phyloP scores from a whole-genome alignment of 2,113 vertebrate species.

The Macquaria ambigua region DNA sequence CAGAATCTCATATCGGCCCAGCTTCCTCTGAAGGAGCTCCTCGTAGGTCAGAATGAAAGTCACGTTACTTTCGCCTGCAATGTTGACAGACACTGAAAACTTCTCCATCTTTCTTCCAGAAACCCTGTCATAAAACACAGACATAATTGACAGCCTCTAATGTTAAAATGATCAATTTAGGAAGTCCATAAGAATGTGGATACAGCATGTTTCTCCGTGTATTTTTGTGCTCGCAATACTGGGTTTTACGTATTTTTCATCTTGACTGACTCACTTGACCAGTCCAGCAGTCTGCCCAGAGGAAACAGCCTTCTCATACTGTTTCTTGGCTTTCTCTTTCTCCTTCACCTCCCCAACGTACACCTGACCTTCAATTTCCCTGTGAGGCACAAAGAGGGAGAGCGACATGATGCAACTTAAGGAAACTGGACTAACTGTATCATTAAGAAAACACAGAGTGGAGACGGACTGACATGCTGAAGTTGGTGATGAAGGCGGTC shows the following conservation, averaged over 20 bases:
- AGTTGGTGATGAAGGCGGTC: constrained; percentile 93
- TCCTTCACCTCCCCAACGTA: constrained; percentile 92
- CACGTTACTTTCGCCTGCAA: constrained; percentile 88
- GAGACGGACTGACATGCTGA: constrained; percentile 88
- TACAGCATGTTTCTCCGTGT: not conserved
- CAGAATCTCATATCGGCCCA: constrained; percentile 90
- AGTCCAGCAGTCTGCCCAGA: constrained; percentile 91
- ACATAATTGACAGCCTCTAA: not conserved
- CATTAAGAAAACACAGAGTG: too few species aligned
- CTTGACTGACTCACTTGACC: constrained; percentile 83
- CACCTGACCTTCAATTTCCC: constrained; percentile 88
- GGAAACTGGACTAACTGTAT: too few species aligned
- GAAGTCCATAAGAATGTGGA: not conserved
- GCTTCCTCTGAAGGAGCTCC: constrained; percentile 90
- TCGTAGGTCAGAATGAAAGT: constrained; percentile 91
- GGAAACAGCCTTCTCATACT: constrained; percentile 91
- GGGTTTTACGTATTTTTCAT: not conserved
- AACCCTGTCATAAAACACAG: constrained; percentile 79
- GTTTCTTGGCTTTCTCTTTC: constrained; percentile 90
- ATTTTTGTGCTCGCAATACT: fast-evolving
- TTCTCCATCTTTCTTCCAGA: constrained; percentile 95
- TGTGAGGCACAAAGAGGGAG: constrained; percentile 59
- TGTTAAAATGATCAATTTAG: not conserved
- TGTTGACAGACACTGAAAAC: constrained; percentile 91
- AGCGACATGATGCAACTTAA: too few species aligned